Evolutionary conservation across 2,797 vertebrate genomes (phyloP), one percentile per base, ranked within the genome.

Genomic region (Diplodus puntazzo): DNA sequence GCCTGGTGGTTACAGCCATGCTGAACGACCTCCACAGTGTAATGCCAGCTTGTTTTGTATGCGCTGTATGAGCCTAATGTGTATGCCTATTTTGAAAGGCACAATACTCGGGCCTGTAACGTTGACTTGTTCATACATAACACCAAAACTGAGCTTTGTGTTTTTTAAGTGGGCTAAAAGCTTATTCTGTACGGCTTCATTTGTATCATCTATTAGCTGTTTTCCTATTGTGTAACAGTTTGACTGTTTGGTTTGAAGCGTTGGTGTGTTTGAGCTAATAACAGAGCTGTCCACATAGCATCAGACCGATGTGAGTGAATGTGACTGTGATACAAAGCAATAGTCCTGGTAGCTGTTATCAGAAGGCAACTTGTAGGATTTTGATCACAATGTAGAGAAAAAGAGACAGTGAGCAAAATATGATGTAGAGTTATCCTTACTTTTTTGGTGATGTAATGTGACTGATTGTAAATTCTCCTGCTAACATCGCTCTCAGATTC

Each of bases 21-120:
- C 87, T 79, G 74, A 89, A 86, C 68, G 60, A 86, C 87, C 85
- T 91, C 82, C 74, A 81, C 46, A 79, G 63, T 73, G 61, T 59
- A 55, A 52, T 58, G 81, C 72, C 69, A 60, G 64, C 80, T 80
- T 85, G 88, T 84, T 86, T 39, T 85, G 81, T 79, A 11, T 80
- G 61, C 50, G 54, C 65, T 74, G 67, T 73, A 34, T 58, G 46
- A 82, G 66, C 11, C 55, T 74, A 58, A 79, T 65, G 69, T 76
- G 62, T 59, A 62, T 50, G 67, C 59, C 61, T 20, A 8, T 81
- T 69, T 69, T 42, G 16, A 74, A 59, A 7, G 10, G 46, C 23
- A 80, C 53, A 81, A 57, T 75, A 23, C 9, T 69, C 25, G 52
- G 45, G 48, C 43, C 65, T 50, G 21, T 39, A 42, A 18, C 46